Evolutionary conservation across 2,888 invertebrate genomes (phyloP), one percentile per base, ranked within the genome.

Genomic region (Empis livida): DNA sequence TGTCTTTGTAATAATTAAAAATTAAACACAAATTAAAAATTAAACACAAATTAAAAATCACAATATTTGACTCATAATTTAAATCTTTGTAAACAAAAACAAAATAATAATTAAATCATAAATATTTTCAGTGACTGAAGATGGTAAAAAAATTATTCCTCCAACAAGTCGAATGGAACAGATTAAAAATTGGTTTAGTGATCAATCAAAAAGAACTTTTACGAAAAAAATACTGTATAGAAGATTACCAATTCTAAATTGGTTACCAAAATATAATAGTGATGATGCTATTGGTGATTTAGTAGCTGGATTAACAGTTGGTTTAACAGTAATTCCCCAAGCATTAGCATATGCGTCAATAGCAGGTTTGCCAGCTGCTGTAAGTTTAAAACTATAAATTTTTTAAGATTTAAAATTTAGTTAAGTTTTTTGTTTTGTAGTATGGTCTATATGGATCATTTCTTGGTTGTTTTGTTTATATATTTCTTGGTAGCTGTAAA

Each of bases 401-500:
- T n/a, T n/a, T n/a, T n/a, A n/a, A n/a, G n/a, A n/a, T n/a, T n/a
- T n/a, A n/a, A n/a, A n/a, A n/a, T n/a, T n/a, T n/a, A n/a, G n/a
- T n/a, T n/a, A n/a, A n/a, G n/a, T n/a, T n/a, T n/a, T n/a, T n/a
- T n/a, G n/a, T 23, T 4, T 30, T 45, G 14, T 59, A 92, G 84
- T 87, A 89, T 69, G 95, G 94, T 39, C 73, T 95, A 44, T 94
- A 94, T 70, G 87, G 91, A 45, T 89, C 93, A n/a, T 94, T 94
- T 71, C 71, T 93, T 60, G 91, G 93, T 41, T 85, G 87, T 65
- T 84, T 94, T 68, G 75, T 93, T 51, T 95, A 95, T 73, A 84
- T 89, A 58, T 71, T 94, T 55, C 77, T 95, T 56, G 94, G 94
- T 42, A 91, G 90, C 53, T 89, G 91, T 63, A 90, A 91, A 65